A percentile compares a stretch with the other conserved stretches of the same genome.
Evolutionary conservation across 2,113 vertebrate species (phyloP).

Genomic region (Bagarius yarrelli): DNA sequence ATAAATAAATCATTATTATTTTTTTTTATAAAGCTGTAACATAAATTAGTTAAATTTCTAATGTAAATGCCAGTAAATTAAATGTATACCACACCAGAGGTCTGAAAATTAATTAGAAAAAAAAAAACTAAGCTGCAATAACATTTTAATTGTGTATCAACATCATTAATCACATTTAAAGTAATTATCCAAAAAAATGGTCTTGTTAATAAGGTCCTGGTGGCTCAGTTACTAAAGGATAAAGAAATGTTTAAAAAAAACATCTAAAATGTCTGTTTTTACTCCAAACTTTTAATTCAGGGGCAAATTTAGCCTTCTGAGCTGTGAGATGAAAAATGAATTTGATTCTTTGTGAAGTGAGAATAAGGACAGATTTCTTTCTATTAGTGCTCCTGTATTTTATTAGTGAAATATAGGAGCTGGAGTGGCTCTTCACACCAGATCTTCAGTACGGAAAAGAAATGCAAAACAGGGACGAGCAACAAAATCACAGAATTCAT

Average conservation of each 20-base stretch:
- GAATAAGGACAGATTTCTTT: not conserved
- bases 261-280: not conserved
- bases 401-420: conserved; percentile 16
- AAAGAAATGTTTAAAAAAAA: not conserved
- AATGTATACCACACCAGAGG: no score
- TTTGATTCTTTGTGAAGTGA: not conserved
- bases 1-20: no score
- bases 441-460: not conserved
- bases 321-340: not conserved
- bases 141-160: no score
- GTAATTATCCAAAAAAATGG: no score
- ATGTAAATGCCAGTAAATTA: no score
- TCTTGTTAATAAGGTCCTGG: no score
- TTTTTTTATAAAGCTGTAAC: no score
- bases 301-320: not conserved
- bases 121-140: no score
- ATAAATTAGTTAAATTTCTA: no score
- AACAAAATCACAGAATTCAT: not conserved
- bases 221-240: no score
- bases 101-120: no score
- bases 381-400: not conserved
- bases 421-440: not conserved
- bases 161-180: no score
- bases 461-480: not conserved
- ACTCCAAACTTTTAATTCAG: not conserved